phyloP scores from a whole-genome alignment of 2,888 invertebrate genomes.

The Sycophila texana region DNA sequence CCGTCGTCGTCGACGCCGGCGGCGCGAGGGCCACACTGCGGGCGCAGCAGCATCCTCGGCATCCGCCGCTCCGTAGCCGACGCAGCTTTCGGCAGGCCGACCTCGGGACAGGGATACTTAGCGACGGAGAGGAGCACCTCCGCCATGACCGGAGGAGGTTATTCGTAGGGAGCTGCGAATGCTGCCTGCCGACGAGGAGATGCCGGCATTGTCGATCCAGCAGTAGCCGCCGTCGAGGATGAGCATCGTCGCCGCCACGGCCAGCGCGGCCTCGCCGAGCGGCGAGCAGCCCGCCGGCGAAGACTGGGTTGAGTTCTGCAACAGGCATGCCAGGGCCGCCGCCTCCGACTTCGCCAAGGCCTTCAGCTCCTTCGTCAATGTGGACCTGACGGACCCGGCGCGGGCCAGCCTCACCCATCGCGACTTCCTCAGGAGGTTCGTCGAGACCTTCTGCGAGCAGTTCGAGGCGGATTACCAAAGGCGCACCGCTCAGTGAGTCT shows the following conservation, averaged over 20 bases:
- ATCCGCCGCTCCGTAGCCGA: no score
- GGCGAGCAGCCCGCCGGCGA: constrained; percentile 66
- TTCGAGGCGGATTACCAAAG: constrained; percentile 87
- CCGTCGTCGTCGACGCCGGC: constrained; percentile 38
- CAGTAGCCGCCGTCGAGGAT: neutral
- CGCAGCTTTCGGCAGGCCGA: neutral
- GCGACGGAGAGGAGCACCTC: neutral
- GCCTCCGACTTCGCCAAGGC: constrained; percentile 93
- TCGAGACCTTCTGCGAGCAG: constrained; percentile 89
- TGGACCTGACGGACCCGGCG: constrained; percentile 82
- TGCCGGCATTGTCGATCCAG: neutral
- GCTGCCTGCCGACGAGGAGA: neutral
- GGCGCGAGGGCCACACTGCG: constrained; percentile 4
- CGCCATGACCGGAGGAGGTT: constrained; percentile 34
- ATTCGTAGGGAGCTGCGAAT: constrained; percentile 16
- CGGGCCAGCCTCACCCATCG: constrained; percentile 84
- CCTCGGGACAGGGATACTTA: neutral
- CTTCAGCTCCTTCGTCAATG: constrained; percentile 86
- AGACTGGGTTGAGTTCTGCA: constrained; percentile 90
- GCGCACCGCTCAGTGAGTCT: constrained; percentile 73
- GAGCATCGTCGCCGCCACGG: constrained; percentile 24
- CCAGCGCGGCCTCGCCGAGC: constrained; percentile 11
- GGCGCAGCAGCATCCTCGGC: neutral
- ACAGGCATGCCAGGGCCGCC: constrained; percentile 89
- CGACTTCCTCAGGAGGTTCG: constrained; percentile 88